A percentile compares a stretch with the other conserved stretches of the same genome.
Evolutionary conservation across 92 coral and sea anemone genomes (phyloP).

Genomic region (Parazoanthus atlanticus): DNA sequence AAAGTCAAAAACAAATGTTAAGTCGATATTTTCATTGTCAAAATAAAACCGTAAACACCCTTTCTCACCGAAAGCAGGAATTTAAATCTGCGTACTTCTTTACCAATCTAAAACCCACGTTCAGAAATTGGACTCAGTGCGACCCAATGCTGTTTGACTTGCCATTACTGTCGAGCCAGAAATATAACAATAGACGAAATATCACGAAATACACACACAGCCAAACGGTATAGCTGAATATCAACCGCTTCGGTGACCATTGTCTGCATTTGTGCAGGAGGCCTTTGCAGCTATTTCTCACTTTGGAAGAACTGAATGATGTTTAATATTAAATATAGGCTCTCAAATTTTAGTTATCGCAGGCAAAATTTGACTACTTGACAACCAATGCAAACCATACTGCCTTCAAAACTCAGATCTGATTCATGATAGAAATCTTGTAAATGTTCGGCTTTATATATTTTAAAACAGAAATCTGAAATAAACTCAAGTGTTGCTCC

Average conservation of each 20-base stretch:
- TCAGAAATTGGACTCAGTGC: background rate
- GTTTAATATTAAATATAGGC: background rate
- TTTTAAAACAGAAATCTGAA: conserved; percentile 16
- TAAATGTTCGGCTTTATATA: background rate
- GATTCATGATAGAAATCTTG: conserved; percentile 7
- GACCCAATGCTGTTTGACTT: conserved; percentile 4
- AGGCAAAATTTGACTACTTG: background rate
- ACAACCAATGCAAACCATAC: conserved; percentile 35
- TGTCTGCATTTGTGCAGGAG: conserved; percentile 20
- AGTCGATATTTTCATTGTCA: conserved; percentile 6
- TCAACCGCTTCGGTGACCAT: conserved; percentile 3
- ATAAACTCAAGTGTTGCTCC: background rate
- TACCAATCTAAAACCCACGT: background rate
- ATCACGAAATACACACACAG: conserved; percentile 24
- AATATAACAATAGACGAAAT: background rate
- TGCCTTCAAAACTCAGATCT: background rate
- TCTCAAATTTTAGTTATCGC: background rate
- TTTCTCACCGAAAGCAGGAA: background rate
- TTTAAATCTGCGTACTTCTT: background rate
- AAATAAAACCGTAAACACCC: background rate
- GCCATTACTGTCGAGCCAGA: background rate
- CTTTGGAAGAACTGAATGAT: background rate
- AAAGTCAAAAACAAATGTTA: conserved; percentile 30
- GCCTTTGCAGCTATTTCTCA: background rate
- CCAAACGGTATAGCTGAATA: background rate